A percentile compares a stretch with the other conserved stretches of the same genome.
Conservation (phyloP, 2,888 invertebrate species). For the Lamellibrachia columna region DNA sequence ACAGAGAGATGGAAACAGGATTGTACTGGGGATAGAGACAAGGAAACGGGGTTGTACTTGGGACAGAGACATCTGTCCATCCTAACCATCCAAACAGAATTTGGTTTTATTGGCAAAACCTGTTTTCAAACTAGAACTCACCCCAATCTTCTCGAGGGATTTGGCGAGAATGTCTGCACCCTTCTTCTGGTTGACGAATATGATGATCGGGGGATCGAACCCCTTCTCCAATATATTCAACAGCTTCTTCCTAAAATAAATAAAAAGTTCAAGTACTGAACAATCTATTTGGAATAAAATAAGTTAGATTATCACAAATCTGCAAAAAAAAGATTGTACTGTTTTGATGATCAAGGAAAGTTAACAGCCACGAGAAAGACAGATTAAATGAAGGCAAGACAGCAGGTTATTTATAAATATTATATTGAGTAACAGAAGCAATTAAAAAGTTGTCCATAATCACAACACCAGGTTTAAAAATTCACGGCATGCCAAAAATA, state of each 20-base stretch:
- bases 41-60: too few relatives aligned
- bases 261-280: neutral
- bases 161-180: conserved; percentile 97
- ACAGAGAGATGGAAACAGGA: too few relatives aligned
- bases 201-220: conserved; percentile 96
- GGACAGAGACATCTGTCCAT: too few relatives aligned
- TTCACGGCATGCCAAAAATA: neutral
- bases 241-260: conserved; percentile 77
- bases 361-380: neutral
- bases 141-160: conserved; percentile 93
- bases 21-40: conserved; percentile 24
- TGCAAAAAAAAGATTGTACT: neutral
- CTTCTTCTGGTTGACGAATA: conserved; percentile 99
- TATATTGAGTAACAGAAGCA: neutral
- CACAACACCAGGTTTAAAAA: neutral
- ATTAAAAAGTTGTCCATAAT: neutral
- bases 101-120: too few relatives aligned
- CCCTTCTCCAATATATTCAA: conserved; percentile 87
- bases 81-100: too few relatives aligned
- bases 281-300: neutral
- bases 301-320: neutral
- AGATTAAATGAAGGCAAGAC: neutral
- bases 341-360: neutral
- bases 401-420: neutral
- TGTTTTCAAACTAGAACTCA: conserved; percentile 62